phyloP scores from a whole-genome alignment of 2,797 vertebrate genomes.

The Periparus ater region DNA sequence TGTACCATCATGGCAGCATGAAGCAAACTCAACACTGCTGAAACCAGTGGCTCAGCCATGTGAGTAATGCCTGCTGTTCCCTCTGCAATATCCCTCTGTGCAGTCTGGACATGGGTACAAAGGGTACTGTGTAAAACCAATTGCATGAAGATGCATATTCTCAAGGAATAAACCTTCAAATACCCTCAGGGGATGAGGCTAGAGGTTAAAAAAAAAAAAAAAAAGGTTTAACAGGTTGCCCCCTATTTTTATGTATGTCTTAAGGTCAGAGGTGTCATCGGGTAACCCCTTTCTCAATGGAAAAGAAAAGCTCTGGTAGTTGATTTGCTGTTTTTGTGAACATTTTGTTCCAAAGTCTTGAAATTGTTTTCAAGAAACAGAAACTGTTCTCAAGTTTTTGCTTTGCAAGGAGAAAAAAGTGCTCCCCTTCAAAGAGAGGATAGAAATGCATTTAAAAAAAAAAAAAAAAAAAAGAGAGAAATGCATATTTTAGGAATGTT shows the following conservation, averaged over 20 bases:
- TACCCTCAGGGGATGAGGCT: neutral
- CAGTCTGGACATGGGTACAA: neutral
- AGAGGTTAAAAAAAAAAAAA: no score
- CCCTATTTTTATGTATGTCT: neutral
- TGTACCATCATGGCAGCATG: neutral
- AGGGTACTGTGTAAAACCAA: neutral
- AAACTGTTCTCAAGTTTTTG: neutral
- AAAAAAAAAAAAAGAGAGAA: neutral
- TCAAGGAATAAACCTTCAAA: neutral
- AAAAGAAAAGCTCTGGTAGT: neutral
- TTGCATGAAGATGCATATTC: neutral
- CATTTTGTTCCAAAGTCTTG: neutral
- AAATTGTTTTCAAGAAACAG: neutral
- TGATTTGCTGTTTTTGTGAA: neutral
- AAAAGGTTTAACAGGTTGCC: neutral
- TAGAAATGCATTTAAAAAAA: fast-evolving
- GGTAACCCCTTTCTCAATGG: neutral
- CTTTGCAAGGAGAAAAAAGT: neutral
- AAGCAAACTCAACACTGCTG: neutral
- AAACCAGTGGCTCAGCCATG: neutral
- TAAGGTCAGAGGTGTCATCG: neutral
- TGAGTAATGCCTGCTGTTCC: neutral
- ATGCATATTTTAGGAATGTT: neutral
- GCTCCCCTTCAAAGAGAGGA: neutral
- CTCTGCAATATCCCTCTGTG: neutral